phyloP scores from a whole-genome alignment of 2,888 invertebrate genomes.

The Beris morrisii region DNA sequence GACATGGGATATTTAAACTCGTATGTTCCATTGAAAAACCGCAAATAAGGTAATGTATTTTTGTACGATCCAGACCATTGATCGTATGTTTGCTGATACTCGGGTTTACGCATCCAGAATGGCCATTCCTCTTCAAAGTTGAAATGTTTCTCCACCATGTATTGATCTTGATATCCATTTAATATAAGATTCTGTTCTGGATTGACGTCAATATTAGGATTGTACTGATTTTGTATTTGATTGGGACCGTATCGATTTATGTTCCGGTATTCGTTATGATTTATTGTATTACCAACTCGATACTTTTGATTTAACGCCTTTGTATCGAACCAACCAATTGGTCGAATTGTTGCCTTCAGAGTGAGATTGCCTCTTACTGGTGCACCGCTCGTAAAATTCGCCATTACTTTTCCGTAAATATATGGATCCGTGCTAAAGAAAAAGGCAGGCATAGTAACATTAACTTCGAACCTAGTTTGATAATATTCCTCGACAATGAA shows the following conservation, averaged over 20 bases:
- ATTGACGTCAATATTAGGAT: constrained; percentile 34
- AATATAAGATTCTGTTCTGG: constrained; percentile 45
- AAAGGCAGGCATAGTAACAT: constrained; percentile 94
- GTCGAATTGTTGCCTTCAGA: constrained; percentile 74
- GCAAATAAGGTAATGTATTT: constrained; percentile 68
- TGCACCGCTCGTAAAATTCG: constrained; percentile 93
- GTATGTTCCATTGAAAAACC: constrained; percentile 85
- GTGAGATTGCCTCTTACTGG: constrained; percentile 89
- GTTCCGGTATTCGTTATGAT: constrained; percentile 13
- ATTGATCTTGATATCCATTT: constrained; percentile 59
- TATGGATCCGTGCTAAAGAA: constrained; percentile 85
- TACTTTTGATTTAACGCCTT: constrained; percentile 60
- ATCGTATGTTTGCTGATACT: constrained; percentile 56
- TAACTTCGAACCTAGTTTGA: constrained; percentile 90
- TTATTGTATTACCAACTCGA: constrained; percentile 53
- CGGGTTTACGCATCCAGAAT: constrained; percentile 74
- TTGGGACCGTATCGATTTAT: constrained; percentile 15
- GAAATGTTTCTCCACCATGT: constrained; percentile 71
- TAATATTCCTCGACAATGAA: constrained; percentile 94
- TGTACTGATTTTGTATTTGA: constrained; percentile 17
- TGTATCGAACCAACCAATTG: constrained; percentile 66
- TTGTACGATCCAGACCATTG: constrained; percentile 55
- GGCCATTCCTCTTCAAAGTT: constrained; percentile 80
- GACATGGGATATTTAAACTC: constrained; percentile 84
- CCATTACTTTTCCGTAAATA: constrained; percentile 85